These are phyloP conservation scores for Epistrophella euchroma DNA, from an alignment of 2,888 invertebrate genomes.

Conservation along the genomic window DNA sequence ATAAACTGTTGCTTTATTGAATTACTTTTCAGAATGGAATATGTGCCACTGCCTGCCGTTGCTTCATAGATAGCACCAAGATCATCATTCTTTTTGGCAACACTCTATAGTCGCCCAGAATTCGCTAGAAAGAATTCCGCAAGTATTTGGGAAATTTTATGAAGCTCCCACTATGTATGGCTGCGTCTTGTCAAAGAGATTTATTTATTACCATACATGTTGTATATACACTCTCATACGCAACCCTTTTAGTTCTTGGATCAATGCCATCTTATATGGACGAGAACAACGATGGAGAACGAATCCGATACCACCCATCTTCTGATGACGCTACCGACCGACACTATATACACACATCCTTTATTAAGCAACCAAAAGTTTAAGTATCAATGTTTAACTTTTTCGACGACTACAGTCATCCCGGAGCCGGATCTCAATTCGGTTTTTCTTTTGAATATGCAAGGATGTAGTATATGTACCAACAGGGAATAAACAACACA, in stretches of 20 bases:
- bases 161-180: constrained; percentile 57
- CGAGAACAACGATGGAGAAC: background rate
- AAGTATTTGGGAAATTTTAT: constrained; percentile 71
- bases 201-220: constrained; percentile 71
- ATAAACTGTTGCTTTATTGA: constrained; percentile 75
- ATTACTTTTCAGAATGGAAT: constrained; percentile 59
- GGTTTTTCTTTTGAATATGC: constrained; percentile 69
- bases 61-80: background rate
- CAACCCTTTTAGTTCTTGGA: constrained; percentile 39
- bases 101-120: background rate
- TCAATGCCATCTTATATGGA: constrained; percentile 1
- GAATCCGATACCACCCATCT: background rate
- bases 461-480: constrained; percentile 37
- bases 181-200: constrained; percentile 72
- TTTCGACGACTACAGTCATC: constrained; percentile 64
- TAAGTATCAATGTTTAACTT: constrained; percentile 75
- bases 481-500: constrained; percentile 59
- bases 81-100: constrained; percentile 36
- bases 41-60: constrained; percentile 1
- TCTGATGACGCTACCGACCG: background rate
- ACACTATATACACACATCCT: constrained; percentile 39
- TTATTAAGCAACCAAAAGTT: constrained; percentile 74
- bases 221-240: background rate
- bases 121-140: constrained; percentile 45
- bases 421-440: constrained; percentile 56